A percentile compares a stretch with the other conserved stretches of the same genome.
These are phyloP conservation scores for Symphodus melops DNA, from an alignment of 2,113 vertebrate genomes.

Conservation along the genomic window DNA sequence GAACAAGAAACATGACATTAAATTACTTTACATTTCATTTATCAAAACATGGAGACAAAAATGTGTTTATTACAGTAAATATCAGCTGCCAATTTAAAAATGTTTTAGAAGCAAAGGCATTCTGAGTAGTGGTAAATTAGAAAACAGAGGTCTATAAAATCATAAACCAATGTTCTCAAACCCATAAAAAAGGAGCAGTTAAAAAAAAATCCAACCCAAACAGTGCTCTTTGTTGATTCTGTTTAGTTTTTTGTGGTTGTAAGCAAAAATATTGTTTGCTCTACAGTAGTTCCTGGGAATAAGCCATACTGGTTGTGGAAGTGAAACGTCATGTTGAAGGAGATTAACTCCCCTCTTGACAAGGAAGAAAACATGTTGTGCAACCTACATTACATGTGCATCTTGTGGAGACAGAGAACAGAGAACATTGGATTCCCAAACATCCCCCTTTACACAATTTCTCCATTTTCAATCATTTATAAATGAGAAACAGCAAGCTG, in stretches of 20 bases:
- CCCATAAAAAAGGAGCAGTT: constrained; percentile 1
- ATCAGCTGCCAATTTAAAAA: background rate
- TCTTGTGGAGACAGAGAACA: constrained; percentile 28
- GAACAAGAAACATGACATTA: background rate
- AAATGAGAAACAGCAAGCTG: constrained; percentile 55
- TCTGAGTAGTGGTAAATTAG: no score
- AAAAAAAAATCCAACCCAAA: constrained; percentile 15
- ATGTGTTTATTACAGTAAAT: background rate
- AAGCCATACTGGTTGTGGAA: background rate
- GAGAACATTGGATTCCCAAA: constrained; percentile 41
- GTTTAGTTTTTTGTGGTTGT: background rate
- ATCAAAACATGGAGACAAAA: background rate
- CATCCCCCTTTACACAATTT: constrained; percentile 25
- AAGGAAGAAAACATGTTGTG: constrained; percentile 15
- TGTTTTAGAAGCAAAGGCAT: background rate
- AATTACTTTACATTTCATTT: background rate
- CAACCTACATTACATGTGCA: constrained; percentile 28
- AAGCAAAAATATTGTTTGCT: background rate
- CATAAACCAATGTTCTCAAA: background rate
- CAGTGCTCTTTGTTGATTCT: background rate
- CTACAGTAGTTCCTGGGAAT: background rate
- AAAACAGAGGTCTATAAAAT: no score
- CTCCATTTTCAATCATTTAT: constrained; percentile 62
- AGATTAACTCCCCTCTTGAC: background rate
- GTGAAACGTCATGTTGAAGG: background rate